These are phyloP conservation scores for Aphelenchoides fujianensis DNA, from an alignment of 1,140 invertebrate species.

Conservation along the genomic window DNA sequence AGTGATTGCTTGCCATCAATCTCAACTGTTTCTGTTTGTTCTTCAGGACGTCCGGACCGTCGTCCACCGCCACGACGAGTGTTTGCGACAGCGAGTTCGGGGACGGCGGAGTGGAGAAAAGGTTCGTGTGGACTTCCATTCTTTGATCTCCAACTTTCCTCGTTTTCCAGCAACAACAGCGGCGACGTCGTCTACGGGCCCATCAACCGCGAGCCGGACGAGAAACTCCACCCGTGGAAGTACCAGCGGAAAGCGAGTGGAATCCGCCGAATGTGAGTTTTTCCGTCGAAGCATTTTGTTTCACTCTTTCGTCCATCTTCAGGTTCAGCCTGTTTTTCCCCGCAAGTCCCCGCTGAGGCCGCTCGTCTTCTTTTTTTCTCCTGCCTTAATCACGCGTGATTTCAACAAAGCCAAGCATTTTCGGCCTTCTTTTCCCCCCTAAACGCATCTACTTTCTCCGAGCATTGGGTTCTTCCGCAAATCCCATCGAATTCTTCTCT, in stretches of 20 bases:
- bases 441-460: too few species aligned
- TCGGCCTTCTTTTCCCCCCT: neutral
- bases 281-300: neutral
- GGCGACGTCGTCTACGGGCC: constrained; percentile 79
- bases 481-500: neutral
- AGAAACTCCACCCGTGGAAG: constrained; percentile 71
- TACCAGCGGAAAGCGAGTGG: constrained; percentile 61
- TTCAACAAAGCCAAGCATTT: neutral
- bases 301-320: too few species aligned
- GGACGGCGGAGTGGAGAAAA: neutral
- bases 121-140: neutral
- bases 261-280: constrained; percentile 58
- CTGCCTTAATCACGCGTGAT: neutral
- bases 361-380: neutral
- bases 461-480: neutral
- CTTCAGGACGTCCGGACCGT: neutral
- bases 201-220: constrained; percentile 87
- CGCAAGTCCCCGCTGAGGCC: neutral
- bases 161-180: neutral
- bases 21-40: neutral
- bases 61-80: neutral
- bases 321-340: constrained; percentile 7
- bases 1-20: constrained; percentile 1
- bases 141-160: neutral
- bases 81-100: neutral